Conservation (phyloP, 2,113 vertebrate species). For the Mormyrus iriodes region DNA sequence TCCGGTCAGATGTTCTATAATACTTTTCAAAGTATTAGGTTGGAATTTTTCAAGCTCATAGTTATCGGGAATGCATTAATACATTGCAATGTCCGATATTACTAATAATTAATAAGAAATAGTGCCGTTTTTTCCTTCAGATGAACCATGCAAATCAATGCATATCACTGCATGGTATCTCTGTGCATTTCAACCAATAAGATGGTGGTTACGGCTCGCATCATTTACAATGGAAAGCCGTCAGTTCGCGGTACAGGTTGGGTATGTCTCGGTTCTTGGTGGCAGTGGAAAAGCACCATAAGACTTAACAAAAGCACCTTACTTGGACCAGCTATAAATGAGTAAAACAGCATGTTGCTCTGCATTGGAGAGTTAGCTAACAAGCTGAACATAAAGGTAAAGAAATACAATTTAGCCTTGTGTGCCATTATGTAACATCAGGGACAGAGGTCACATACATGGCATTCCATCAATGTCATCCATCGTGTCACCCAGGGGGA, state of each 20-base stretch:
- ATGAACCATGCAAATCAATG: not conserved
- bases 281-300: not conserved
- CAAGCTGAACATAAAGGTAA: not conserved
- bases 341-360: not conserved
- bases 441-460: slow-evolving; percentile 45
- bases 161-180: not conserved
- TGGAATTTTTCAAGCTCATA: not conserved
- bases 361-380: not conserved
- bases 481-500: slow-evolving; percentile 52
- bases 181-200: not conserved
- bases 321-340: not conserved
- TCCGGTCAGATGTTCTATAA: not conserved
- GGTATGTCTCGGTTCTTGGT: not conserved
- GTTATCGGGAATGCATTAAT: not conserved
- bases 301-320: not conserved
- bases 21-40: not conserved
- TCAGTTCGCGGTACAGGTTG: too few relatives aligned
- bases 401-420: not conserved
- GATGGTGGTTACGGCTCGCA: not conserved
- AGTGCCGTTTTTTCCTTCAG: not conserved
- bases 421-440: not conserved
- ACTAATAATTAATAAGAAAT: not conserved
- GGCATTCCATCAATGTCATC: slow-evolving; percentile 72
- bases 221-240: too few relatives aligned
- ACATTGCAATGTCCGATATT: not conserved